Evolutionary conservation across 2,113 vertebrate genomes (phyloP), one percentile per base, ranked within the genome.

Genomic region (Phainopepla nitens): DNA sequence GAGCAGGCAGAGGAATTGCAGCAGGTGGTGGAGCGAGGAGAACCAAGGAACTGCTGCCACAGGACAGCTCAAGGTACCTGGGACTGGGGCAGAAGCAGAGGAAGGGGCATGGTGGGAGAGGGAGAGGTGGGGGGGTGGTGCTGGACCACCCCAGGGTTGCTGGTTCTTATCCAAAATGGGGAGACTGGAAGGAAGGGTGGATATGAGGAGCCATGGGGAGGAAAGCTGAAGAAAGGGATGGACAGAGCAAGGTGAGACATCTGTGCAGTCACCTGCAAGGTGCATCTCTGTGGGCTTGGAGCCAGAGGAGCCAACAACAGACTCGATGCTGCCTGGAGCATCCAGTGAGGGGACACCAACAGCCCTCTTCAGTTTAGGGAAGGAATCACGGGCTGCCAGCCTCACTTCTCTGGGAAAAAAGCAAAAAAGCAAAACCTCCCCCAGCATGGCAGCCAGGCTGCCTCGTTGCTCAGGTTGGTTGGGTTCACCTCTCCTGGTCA

Each of bases 91-190:
- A 51, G 16, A 66, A 69, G 87, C 66, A 62, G 39, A 77, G 49
- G 31, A 54, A 45, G 19, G 90, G 82, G 50, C 13, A 2, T 15
- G 28, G 11, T 3, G 71, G 71, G 79, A 90, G 45, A 88, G 78
- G 75, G 66, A 85, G 57, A 83, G 62, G 51, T 50, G 11, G 49
- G 49, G 7, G 66, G 71, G 27, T 66, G 92, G 13, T 29, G 42
- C 5, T 61, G 83, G 36, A 16, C 4, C 3, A 0, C 31, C 17
- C 19, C n/a, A 8, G 0, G 3, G 0, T 3, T 6, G 0, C 2
- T 1, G 2, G 47, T 14, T 29, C 29, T 73, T 58, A 5, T 51
- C 56, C 0, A 56, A 28, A 24, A 4, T 42, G 13, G 16, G 7
- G 23, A 44, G 13, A 6, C 5, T 33, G 41, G 57, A 45, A 6